Evolutionary conservation across 2,888 invertebrate genomes (phyloP), one percentile per base, ranked within the genome.

Genomic region (Leucoma salicis): DNA sequence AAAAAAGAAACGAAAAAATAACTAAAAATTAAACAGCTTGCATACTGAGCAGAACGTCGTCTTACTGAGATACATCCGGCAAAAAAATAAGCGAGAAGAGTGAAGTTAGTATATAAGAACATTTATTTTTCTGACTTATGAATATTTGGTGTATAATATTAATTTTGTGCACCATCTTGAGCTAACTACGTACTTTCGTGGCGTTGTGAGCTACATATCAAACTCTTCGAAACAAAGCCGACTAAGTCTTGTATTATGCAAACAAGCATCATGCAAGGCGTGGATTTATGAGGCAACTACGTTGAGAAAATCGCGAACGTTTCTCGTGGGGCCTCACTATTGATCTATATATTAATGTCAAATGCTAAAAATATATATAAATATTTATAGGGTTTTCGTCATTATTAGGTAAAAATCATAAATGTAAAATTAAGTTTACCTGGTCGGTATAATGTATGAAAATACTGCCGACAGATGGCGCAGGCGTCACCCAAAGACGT

Each of bases 241-340:
- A 63, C 82, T 82, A 80, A 84, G 86, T 86, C 83, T 82, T 87
- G 84, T 88, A 87, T 88, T 88, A 88, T 88, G 87, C 87, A 88
- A 88, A 88, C 86, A 82, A 78, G 86, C 83, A 87, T 88, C 84
- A 85, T 83, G 85, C 84, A 84, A 86, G 84, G 86, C 82, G 79
- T 78, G 80, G 86, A 88, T 88, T 87, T 88, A 88, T 86, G 87
- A 82, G 80, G 69, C 76, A 87, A 88, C 83, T 88, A 88, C 77
- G 79, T 77, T 74, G 76, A 63, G 78, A 75, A 73, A 80, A 78
- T 82, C 82, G 78, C 78, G 70, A 70, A 78, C 69, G 57, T 58
- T 68, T 67, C 83, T 75, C 74, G 49, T 62, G 78, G 78, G 82
- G 56, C 59, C 71, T 76, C 71, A 74, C 78, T 78, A 76, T 68